Base-by-base conservation (phyloP, 2,888 invertebrate species). In the Erannis defoliaria region DNA sequence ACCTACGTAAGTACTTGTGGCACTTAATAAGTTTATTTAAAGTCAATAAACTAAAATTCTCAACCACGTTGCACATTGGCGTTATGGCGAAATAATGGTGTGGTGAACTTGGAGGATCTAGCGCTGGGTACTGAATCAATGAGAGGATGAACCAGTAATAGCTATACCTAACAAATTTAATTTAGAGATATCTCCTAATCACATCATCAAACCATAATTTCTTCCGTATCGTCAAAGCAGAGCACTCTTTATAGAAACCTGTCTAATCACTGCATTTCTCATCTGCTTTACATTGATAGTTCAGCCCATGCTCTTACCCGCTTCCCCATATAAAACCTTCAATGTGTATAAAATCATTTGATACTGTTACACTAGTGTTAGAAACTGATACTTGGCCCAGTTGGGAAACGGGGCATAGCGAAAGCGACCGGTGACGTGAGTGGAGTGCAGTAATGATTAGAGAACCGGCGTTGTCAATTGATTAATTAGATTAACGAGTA, bases 401-500 rank as follows among this genome's bases (percentile, higher is more conserved):
- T 57, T 72, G 64, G 42, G 43, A 72, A 72, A 62, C 67, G 48
- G 72, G 61, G 67, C 68, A 54, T 14, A 67, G 64, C 70, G 66
- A 71, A 71, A 72, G 62, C 62, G 56, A 64, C 55, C n/a, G 40
- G 51, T 60, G 57, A 54, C 55, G 21, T 48, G 61, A 33, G 35
- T 58, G 4, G 14, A 37, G 35, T 18, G 16, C 40, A 42, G 18
- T 56, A 50, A 60, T 60, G 55, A 55, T 42, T 21, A 55, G 10
- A 42, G 51, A 26, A 26, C 26, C 4, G 45, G 35, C 35, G 45
- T 35, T 53, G 14, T 18, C 33, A 37, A n/a, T 51, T 10, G 5
- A 42, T 21, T 42, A n/a, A 42, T 21, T 21, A 21, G 21, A 42
- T 12, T 12, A 33, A 18, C 8, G 5, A 0, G 2, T 4, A 10